Base-by-base conservation (phyloP, 2,113 vertebrate genomes). In the Vulpes vulpes region DNA sequence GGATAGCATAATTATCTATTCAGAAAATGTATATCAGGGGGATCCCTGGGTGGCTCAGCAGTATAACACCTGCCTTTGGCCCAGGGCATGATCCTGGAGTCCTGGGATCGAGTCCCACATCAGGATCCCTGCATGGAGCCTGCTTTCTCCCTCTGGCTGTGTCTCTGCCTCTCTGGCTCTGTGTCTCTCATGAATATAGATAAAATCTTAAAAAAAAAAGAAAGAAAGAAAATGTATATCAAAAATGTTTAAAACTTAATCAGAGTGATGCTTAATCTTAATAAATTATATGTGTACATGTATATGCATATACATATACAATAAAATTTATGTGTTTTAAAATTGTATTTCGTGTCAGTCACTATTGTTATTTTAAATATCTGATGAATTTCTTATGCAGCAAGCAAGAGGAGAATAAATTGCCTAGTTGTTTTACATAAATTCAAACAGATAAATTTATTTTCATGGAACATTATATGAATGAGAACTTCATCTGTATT, bases 341-440 rank as follows among this genome's bases (percentile, higher is more conserved):
- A 62, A 9, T 60, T 69, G 55, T 94, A 15, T 11, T 10, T 38
- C 92, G 2, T 51, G 4, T 30, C 5, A 62, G 30, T 82, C 57
- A 94, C 5, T 65, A 90, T 32, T 87, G 4, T 35, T 82, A 59
- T 78, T 92, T 96, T 62, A 74, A 94, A 32, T 53, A 53, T 60
- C 14, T 35, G 9, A n/a, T 67, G 10, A 91, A 4, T 62, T 86
- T 94, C 32, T 73, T 65, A 73, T 35, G 32, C 1, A 71, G 8
- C 16, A 91, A 81, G 7, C 11, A 91, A 57, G 23, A 92, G 2
- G 10, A 93, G 3, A 65, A 49, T 19, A 78, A 65, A 11, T 89
- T 89, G 5, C 14, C 27, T n/a, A 35, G 2, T 0, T 38, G 0
- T 35, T 87, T 90, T 60, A 20, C 3, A 71, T 80, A 51, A 79